Base-by-base conservation (phyloP, 2,797 vertebrate genomes). In the Lophura swinhoii region DNA sequence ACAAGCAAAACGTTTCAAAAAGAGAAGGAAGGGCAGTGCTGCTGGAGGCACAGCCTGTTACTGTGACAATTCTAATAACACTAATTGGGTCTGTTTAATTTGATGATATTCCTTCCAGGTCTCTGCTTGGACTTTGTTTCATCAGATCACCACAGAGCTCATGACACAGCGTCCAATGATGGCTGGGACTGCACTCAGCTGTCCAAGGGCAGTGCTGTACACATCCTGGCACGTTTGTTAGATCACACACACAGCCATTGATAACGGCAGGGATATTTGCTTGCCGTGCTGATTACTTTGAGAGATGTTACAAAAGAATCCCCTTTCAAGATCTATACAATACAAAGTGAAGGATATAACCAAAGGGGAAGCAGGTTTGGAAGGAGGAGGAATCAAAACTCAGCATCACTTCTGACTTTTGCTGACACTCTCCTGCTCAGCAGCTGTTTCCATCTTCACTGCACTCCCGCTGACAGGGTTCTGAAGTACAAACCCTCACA, bases 51-150 rank as follows among this genome's bases (percentile, higher is more conserved):
- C 76, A 94, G 94, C 80, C 91, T 72, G 80, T 89, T 66, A 35
- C 94, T 37, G 63, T 37, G 76, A 66, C 73, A 51, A 53, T 62
- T 90, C 93, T 81, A 84, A 95, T 10, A 89, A 93, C 64, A 33
- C 70, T 55, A 72, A 96, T 28, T 31, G 82, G 86, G 71, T 92
- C 4, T 2, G 14, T 96, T 97, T 96, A 94, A 97, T 97, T 94
- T 93, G 95, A 96, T 92, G 90, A 93, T 72, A 94, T 26, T 58
- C 63, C 80, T 14, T 31, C 28, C 46, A 51, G 46, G 67, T 69
- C 17, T 35, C 82, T 44, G 51, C 90, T 59, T 58, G 10, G 48
- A 16, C 17, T 48, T 31, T 4, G 55, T 71, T 78, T 17, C 46
- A 16, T 8, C 53, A 12, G 55, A 7, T 2, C 62, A 8, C 0